phyloP scores from a whole-genome alignment of 2,113 vertebrate species.

The Sigmodon hispidus region DNA sequence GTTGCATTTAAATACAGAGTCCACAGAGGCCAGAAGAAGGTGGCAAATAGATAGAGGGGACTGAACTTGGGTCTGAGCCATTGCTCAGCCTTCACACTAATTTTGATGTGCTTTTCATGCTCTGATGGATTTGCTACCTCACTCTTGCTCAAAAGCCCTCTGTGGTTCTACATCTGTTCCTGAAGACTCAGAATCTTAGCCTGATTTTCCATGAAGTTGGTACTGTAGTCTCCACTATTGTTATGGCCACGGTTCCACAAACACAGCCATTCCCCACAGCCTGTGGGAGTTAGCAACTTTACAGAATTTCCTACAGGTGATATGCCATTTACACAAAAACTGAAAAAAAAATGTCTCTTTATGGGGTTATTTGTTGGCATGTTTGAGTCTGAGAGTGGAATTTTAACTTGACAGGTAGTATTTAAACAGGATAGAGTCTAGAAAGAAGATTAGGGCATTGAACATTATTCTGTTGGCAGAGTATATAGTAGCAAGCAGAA shows the following conservation, averaged over 20 bases:
- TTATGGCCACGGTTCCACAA: neutral
- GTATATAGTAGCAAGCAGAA: neutral
- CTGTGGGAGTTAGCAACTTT: neutral
- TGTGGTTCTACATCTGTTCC: neutral
- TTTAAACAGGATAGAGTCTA: conserved; percentile 33
- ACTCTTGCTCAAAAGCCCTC: neutral
- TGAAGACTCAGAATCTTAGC: neutral
- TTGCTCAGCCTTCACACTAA: neutral
- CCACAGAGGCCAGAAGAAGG: neutral
- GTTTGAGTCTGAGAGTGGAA: neutral
- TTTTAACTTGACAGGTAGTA: neutral
- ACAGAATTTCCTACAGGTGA: neutral
- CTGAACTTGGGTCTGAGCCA: neutral
- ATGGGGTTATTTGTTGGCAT: conserved; percentile 55
- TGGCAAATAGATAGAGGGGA: neutral
- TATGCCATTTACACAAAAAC: neutral
- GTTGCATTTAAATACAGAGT: neutral
- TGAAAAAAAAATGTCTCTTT: conserved; percentile 4
- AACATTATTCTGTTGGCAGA: neutral
- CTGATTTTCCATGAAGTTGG: neutral
- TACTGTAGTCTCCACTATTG: neutral
- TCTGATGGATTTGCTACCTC: neutral
- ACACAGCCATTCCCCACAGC: neutral
- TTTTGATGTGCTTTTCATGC: neutral
- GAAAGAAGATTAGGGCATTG: conserved; percentile 38